These are phyloP conservation scores for Plectrocnemia conspersa DNA, from an alignment of 1,140 invertebrate species.

Conservation along the genomic window DNA sequence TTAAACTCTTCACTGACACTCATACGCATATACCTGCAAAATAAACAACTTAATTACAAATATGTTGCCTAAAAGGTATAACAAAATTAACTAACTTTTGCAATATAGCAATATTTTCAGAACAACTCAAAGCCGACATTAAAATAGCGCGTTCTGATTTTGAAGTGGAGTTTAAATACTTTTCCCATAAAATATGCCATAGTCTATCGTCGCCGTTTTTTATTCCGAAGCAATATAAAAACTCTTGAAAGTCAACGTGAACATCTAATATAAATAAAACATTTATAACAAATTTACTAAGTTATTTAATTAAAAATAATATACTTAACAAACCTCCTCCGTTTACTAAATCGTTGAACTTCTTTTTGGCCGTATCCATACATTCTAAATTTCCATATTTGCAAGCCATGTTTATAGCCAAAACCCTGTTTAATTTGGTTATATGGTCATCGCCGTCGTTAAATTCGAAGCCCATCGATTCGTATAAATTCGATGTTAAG, in stretches of 20 bases:
- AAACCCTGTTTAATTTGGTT: slow-evolving; percentile 5
- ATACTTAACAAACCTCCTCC: neutral
- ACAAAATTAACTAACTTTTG: neutral
- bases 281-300: neutral
- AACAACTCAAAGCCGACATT: neutral
- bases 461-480: neutral
- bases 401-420: slow-evolving; percentile 2
- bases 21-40: slow-evolving; percentile 1
- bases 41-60: too few relatives aligned
- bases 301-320: neutral
- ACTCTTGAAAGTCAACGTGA: neutral
- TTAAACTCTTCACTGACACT: neutral
- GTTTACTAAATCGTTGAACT: neutral
- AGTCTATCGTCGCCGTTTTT: neutral
- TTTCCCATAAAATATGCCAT: slow-evolving; percentile 1
- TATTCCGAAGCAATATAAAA: slow-evolving; percentile 1
- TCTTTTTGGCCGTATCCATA: neutral
- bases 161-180: slow-evolving; percentile 2
- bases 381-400: neutral
- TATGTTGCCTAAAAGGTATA: neutral
- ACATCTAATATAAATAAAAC: too few relatives aligned
- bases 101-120: neutral
- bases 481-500: neutral
- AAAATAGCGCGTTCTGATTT: neutral
- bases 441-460: slow-evolving; percentile 3